A percentile compares a stretch with the other conserved stretches of the same genome.
phyloP scores from a whole-genome alignment of 2,113 vertebrate genomes.

The Tetraodon nigroviridis region DNA sequence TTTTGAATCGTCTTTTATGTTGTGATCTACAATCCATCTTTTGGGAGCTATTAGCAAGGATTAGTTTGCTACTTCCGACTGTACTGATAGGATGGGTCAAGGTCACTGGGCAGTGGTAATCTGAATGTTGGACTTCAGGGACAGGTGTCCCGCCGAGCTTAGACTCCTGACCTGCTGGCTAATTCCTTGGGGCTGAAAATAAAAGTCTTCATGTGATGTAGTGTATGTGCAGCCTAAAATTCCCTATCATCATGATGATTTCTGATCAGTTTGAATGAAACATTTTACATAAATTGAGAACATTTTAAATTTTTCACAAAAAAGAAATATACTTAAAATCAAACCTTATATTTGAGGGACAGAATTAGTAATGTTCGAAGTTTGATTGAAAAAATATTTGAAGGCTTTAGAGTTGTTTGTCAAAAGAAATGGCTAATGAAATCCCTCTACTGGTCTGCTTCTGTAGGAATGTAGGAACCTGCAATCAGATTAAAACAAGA shows the following conservation, averaged over 20 bases:
- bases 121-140: constrained; percentile 23
- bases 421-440: not conserved
- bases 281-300: not conserved
- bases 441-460: constrained; percentile 6
- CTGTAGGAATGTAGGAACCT: constrained; percentile 33
- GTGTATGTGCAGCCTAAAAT: not conserved
- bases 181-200: constrained; percentile 4
- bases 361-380: not conserved
- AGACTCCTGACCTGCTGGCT: constrained; percentile 42
- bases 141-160: constrained; percentile 55
- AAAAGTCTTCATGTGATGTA: constrained; percentile 11
- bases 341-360: not conserved
- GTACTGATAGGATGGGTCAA: constrained; percentile 5
- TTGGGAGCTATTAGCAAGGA: too few species aligned
- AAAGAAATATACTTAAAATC: too few species aligned
- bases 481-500: constrained; percentile 59
- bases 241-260: not conserved
- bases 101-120: constrained; percentile 7
- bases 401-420: not conserved
- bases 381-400: not conserved
- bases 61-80: too few species aligned
- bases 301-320: not conserved
- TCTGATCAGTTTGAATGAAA: not conserved
- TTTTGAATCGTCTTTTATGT: too few species aligned
- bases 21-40: too few species aligned